Base-by-base conservation (phyloP, 1,140 invertebrate species). In the Pararge aegeria region DNA sequence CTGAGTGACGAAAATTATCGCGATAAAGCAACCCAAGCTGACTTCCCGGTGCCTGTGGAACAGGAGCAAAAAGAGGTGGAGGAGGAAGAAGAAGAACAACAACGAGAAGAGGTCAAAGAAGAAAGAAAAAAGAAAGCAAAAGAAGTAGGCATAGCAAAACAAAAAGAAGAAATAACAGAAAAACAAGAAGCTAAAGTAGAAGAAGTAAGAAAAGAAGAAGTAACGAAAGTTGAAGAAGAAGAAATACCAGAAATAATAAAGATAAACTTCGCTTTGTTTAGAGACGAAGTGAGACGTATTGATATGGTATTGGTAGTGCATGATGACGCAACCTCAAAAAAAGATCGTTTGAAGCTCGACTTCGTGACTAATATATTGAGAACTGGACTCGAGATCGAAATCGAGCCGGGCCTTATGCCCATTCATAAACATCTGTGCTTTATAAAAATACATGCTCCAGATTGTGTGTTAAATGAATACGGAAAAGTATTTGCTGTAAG, bases 341-440 rank as follows among this genome's bases (percentile, higher is more conserved):
- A 37, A 1, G 62, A 71, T 21, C 62, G 21, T 7, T 46, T 66
- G 15, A 63, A 58, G 53, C 54, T 59, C 7, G 40, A 68, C 44
- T 68, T 63, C 51, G 27, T 72, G 18, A 40, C 55, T 16, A 68
- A 58, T 50, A 34, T 67, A 30, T 21, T 68, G 19, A 68, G 65
- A 40, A 44, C 63, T 10, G 69, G 69, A 0, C 57, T 72, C 0
- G 52, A 72, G 53, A 34, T 72, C 21, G 69, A 72, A 61, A 20
- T 68, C 15, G 69, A 68, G 30, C 24, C 52, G 19, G 69, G 62
- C 7, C 37, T 67, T 53, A 66, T 68, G 51, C 10, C 34, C 6
- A 16, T 34, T 2, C 51, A 53, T 15, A 53, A 64, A 54, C 56
- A 56, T 19, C 15, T 51, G 21, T 38, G 13, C 24, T 57, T 40